These are phyloP conservation scores for Tachina grossa DNA, from an alignment of 2,888 invertebrate species.

Conservation along the genomic window DNA sequence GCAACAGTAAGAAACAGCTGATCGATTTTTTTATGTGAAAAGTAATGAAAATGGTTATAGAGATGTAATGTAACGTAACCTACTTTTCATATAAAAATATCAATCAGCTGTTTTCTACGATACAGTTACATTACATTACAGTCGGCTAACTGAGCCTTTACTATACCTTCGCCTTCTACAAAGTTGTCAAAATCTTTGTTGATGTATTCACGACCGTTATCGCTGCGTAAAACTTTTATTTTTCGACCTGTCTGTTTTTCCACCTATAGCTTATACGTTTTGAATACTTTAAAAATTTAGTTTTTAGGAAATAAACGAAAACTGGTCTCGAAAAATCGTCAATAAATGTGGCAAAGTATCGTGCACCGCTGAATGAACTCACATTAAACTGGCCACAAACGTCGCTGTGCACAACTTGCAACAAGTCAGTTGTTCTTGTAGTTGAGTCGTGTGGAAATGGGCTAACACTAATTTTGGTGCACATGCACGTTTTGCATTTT, in stretches of 20 bases:
- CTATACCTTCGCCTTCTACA: background rate
- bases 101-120: too few relatives aligned
- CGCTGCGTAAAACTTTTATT: conserved; percentile 18
- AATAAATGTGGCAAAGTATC: too few relatives aligned
- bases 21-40: too few relatives aligned
- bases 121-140: too few relatives aligned
- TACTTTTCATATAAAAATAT: too few relatives aligned
- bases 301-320: conserved; percentile 42
- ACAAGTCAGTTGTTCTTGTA: conserved; percentile 10
- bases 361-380: too few relatives aligned
- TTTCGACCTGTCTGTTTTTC: conserved; percentile 13
- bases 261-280: conserved; percentile 7
- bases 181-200: background rate
- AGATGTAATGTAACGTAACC: too few relatives aligned
- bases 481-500: conserved; percentile 43
- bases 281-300: conserved; percentile 31
- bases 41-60: too few relatives aligned
- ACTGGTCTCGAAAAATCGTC: conserved; percentile 2
- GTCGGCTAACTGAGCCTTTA: too few relatives aligned
- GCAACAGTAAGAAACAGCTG: too few relatives aligned
- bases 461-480: conserved; percentile 43
- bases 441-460: conserved; percentile 39
- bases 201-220: conserved; percentile 6
- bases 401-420: conserved; percentile 39
- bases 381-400: conserved; percentile 26